Conservation (phyloP, 92 coral and sea anemone species). For the Porites cylindrica region DNA sequence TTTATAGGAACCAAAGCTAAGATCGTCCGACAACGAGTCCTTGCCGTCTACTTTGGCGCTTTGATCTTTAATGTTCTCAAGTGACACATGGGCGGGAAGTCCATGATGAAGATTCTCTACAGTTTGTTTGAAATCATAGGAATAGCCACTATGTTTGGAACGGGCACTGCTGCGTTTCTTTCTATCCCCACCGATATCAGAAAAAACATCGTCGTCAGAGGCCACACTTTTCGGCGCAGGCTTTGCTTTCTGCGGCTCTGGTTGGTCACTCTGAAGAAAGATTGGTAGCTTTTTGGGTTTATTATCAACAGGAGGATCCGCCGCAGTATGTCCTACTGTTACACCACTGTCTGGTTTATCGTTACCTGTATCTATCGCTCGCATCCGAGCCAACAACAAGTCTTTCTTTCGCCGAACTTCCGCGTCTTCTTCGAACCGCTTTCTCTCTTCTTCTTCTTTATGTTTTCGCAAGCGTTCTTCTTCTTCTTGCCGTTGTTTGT, state of each 20-base stretch:
- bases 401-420: constrained; percentile 89
- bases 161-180: constrained; percentile 72
- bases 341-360: constrained; percentile 58
- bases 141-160: constrained; percentile 54
- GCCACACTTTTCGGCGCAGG: constrained; percentile 33
- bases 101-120: constrained; percentile 96
- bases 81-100: constrained; percentile 90
- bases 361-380: constrained; percentile 62
- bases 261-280: constrained; percentile 72
- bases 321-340: constrained; percentile 27
- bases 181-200: constrained; percentile 51
- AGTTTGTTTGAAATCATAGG: constrained; percentile 88
- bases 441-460: constrained; percentile 62
- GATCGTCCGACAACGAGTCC: constrained; percentile 64
- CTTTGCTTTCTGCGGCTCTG: constrained; percentile 39
- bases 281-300: constrained; percentile 85
- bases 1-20: constrained; percentile 86
- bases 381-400: constrained; percentile 86
- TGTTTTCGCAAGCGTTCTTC: constrained; percentile 61
- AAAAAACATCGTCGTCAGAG: constrained; percentile 64
- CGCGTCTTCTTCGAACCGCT: constrained; percentile 79
- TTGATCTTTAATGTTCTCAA: constrained; percentile 61
- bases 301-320: constrained; percentile 32
- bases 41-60: constrained; percentile 46
- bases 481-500: constrained; percentile 67